A percentile compares a stretch with the other conserved stretches of the same genome.
These are phyloP conservation scores for Amphiprion ocellaris DNA, from an alignment of 2,113 vertebrate genomes.

Conservation along the genomic window DNA sequence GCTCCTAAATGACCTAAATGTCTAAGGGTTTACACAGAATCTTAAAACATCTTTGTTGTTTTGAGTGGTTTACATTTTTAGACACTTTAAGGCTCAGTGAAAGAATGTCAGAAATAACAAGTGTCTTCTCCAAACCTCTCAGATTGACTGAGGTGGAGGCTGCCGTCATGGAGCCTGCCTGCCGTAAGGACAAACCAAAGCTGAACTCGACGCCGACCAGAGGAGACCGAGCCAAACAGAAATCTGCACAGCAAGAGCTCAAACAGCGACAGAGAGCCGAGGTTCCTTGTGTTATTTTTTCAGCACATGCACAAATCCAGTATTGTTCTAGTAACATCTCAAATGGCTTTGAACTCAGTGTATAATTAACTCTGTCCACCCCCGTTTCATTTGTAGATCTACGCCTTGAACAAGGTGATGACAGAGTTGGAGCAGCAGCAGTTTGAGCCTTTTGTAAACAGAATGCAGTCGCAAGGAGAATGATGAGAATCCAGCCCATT, in stretches of 20 bases:
- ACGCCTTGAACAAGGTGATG: slow-evolving; percentile 97
- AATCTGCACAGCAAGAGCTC: slow-evolving; percentile 93
- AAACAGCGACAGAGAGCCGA: slow-evolving; percentile 95
- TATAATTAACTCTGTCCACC: not conserved
- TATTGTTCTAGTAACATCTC: no score
- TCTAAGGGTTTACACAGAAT: no score
- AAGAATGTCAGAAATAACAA: not conserved
- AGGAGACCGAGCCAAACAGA: slow-evolving; percentile 91
- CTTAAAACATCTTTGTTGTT: no score
- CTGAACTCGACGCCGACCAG: slow-evolving; percentile 89
- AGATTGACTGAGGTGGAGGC: not conserved
- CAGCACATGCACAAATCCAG: not conserved
- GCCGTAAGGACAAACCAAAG: slow-evolving; percentile 89
- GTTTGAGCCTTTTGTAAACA: slow-evolving; percentile 98
- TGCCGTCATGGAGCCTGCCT: slow-evolving; percentile 87
- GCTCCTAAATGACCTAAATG: no score
- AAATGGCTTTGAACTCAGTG: not conserved
- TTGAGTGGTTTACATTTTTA: no score
- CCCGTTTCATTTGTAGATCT: slow-evolving; percentile 86
- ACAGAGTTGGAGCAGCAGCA: slow-evolving; percentile 97
- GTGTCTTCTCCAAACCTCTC: not conserved
- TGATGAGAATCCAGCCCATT: slow-evolving; percentile 79
- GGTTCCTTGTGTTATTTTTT: slow-evolving; percentile 71
- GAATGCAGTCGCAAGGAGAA: slow-evolving; percentile 92
- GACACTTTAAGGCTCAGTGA: not conserved